phyloP scores from a whole-genome alignment of 1,140 invertebrate species.

The Trachymyrmex cornetzi region DNA sequence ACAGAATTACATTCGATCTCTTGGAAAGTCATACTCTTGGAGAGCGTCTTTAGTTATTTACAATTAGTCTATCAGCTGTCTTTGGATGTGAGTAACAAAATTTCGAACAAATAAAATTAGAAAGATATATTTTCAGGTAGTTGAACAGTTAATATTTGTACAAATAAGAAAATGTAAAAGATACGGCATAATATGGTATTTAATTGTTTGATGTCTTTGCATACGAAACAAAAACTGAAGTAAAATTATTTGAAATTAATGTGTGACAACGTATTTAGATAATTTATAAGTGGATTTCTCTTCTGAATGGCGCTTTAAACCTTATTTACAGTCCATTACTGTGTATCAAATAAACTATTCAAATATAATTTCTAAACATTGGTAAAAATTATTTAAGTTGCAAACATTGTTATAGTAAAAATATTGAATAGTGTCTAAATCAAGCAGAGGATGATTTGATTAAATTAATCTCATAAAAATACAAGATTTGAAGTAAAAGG shows the following conservation, averaged over 20 bases:
- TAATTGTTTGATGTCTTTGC: background rate
- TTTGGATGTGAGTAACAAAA: background rate
- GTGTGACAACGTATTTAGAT: background rate
- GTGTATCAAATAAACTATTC: too few relatives aligned
- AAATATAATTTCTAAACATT: too few relatives aligned
- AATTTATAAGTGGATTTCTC: background rate
- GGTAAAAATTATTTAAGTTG: background rate
- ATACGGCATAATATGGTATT: background rate
- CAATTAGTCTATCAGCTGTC: background rate
- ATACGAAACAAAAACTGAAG: background rate
- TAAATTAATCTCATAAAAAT: background rate
- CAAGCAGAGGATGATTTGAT: too few relatives aligned
- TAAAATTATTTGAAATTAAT: conserved; percentile 25
- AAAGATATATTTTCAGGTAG: background rate
- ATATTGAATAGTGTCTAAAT: background rate
- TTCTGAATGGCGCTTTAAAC: too few relatives aligned
- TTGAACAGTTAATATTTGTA: background rate
- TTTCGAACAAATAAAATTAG: background rate
- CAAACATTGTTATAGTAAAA: background rate
- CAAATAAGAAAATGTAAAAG: background rate
- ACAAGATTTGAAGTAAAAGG: background rate
- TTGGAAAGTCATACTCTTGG: background rate
- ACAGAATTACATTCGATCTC: background rate
- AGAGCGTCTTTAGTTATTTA: background rate
- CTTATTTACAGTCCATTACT: too few relatives aligned